Base-by-base conservation (phyloP, 2,113 vertebrate genomes). In the Pampusana beccarii region DNA sequence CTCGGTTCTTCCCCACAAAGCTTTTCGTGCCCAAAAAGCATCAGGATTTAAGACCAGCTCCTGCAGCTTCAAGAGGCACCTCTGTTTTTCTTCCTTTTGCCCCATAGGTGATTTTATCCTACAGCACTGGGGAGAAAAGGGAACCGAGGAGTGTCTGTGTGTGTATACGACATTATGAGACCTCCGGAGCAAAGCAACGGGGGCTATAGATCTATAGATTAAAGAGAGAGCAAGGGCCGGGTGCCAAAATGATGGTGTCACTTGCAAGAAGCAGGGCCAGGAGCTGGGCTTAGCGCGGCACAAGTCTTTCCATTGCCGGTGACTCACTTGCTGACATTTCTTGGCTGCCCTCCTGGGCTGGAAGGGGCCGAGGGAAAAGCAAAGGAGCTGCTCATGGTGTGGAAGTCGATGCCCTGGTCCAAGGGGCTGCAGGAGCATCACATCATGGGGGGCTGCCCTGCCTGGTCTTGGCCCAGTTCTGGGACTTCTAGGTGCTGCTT, bases 271-370 rank as follows among this genome's bases (percentile, higher is more conserved):
- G 40, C n/a, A 31, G 34, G 61, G 92, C 71, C 86, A 54, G 72
- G 85, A 90, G 84, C 72, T 69, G 46, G 8, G 6, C 72, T 77
- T 26, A 28, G 38, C 46, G 38, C 46, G 9, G 80, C 53, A 71
- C 36, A 57, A 92, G 33, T 78, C 61, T 97, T 98, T 96, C 97
- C 93, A 97, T 81, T 13, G 74, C 80, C 50, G 58, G 36, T 92
- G 95, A 97, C 48, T 97, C 97, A 95, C 72, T 62, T 13, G 23
- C 56, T 94, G 90, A 54, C 6, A 29, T 20, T 38, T 56, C 65
- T 34, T 96, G 96, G 93, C 95, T 74, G 23, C 67, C 67, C 33
- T 95, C n/a, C 70, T 78, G 72, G 57, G 40, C 75, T 97, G 95
- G 92, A 96, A 93, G 62, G 66, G 75, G 44, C 51, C 34, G 26